Percentiles rank a stretch among this genome's conserved stretches.
Conservation (phyloP, 2,888 invertebrate genomes). For the Aromia moschata region DNA sequence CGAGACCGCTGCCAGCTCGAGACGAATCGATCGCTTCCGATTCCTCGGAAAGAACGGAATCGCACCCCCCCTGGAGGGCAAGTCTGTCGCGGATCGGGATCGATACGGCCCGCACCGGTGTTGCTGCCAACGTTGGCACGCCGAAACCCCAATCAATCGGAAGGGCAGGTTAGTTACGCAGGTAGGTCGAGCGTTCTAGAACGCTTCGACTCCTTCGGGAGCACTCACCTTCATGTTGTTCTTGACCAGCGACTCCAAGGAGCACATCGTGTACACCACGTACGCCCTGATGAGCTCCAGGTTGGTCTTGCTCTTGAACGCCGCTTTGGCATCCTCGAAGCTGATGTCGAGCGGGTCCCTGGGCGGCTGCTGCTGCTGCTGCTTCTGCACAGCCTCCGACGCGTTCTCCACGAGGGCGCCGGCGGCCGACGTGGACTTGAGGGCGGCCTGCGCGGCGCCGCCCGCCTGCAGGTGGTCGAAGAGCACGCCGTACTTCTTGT, state of each 20-base stretch:
- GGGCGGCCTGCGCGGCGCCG: constrained; percentile 50
- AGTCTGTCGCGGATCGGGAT: not conserved
- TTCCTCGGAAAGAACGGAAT: too few species aligned
- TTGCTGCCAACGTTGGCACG: not conserved
- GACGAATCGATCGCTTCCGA: too few species aligned
- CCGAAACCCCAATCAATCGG: not conserved
- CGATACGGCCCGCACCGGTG: not conserved
- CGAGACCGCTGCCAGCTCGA: too few species aligned
- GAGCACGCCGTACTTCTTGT: constrained; percentile 59
- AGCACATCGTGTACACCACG: constrained; percentile 91
- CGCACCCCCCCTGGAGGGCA: not conserved
- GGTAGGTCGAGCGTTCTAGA: not conserved
- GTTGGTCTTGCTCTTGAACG: constrained; percentile 96
- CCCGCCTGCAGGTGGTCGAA: constrained; percentile 50
- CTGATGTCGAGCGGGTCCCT: constrained; percentile 73
- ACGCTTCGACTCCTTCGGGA: too few species aligned
- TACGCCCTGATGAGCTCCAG: constrained; percentile 90
- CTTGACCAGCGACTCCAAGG: constrained; percentile 86
- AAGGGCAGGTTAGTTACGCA: too few species aligned
- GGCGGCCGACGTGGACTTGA: constrained; percentile 69
- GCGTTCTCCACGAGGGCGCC: constrained; percentile 38
- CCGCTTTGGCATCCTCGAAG: constrained; percentile 89
- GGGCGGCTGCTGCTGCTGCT: constrained; percentile 41
- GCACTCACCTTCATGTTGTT: constrained; percentile 89
- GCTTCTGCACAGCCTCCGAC: constrained; percentile 37